A percentile compares a stretch with the other conserved stretches of the same genome.
Evolutionary conservation across 2,888 invertebrate genomes (phyloP).

Genomic region (Thymelicus sylvestris): DNA sequence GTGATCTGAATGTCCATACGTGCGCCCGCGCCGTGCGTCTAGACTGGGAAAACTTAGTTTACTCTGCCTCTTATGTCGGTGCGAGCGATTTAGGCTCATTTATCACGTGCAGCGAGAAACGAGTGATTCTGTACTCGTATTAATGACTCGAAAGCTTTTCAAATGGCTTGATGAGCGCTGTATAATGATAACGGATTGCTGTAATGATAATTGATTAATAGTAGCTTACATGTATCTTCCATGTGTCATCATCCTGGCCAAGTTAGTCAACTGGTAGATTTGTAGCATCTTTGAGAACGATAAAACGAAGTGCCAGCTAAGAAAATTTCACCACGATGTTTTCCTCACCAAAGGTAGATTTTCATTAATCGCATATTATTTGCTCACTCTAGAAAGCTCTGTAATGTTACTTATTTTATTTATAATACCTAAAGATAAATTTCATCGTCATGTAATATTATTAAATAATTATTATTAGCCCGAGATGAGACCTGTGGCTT

Average conservation of each 20-base stretch:
- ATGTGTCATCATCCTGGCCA: no score
- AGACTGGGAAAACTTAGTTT: slow-evolving; percentile 24
- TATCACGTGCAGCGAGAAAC: not conserved
- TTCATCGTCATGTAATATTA: not conserved
- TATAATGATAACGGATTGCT: not conserved
- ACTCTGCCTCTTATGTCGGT: slow-evolving; percentile 4
- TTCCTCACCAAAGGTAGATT: no score
- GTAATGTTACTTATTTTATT: no score
- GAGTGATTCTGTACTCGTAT: not conserved
- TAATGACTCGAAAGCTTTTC: not conserved
- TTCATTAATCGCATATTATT: no score
- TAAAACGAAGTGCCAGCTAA: no score
- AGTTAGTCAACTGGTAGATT: no score
- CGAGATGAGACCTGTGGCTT: not conserved
- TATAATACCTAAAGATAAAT: no score
- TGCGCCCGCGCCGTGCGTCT: slow-evolving; percentile 18
- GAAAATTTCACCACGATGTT: no score
- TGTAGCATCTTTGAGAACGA: no score
- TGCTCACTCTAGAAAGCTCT: no score
- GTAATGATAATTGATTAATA: no score
- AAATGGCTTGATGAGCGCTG: not conserved
- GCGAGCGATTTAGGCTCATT: not conserved
- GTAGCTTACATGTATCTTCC: no score
- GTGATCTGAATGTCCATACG: slow-evolving; percentile 42
- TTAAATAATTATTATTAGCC: not conserved